A percentile compares a stretch with the other conserved stretches of the same genome.
These are phyloP conservation scores for Orthosia gracilis DNA, from an alignment of 2,888 invertebrate species.

Conservation along the genomic window DNA sequence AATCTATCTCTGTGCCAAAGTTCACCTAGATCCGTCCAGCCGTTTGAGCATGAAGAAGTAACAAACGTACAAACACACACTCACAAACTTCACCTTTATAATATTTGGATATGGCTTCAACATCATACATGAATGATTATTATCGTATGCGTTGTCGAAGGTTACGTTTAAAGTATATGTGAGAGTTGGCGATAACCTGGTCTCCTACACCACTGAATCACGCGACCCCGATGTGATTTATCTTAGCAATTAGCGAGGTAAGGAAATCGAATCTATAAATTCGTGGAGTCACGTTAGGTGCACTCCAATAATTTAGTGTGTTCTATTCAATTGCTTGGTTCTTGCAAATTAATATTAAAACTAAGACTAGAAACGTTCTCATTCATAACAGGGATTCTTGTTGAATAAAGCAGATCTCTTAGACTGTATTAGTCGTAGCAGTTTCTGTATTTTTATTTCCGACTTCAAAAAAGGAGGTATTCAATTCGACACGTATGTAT, in stretches of 20 bases:
- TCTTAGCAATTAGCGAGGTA: constrained; percentile 80
- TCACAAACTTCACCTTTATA: no score
- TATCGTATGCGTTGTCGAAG: constrained; percentile 33
- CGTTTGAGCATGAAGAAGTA: no score
- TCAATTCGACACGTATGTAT: no score
- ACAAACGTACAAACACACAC: no score
- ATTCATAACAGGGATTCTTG: no score
- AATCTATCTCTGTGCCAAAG: no score
- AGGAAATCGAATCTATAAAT: constrained; percentile 72
- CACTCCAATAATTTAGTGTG: constrained; percentile 44
- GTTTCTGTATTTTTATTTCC: no score
- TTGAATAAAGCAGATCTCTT: no score
- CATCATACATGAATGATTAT: constrained; percentile 44
- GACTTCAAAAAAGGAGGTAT: no score
- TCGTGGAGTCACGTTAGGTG: constrained; percentile 51
- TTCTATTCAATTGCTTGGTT: constrained; percentile 48
- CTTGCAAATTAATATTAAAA: constrained; percentile 30
- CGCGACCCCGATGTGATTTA: constrained; percentile 81
- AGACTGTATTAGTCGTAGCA: no score
- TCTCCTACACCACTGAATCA: constrained; percentile 74
- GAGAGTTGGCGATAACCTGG: constrained; percentile 80
- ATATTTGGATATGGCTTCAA: no score
- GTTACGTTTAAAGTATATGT: constrained; percentile 51
- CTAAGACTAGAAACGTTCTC: neutral
- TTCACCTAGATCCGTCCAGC: no score